Conservation (phyloP, 2,113 vertebrate genomes). For the Hemiprocne comata region DNA sequence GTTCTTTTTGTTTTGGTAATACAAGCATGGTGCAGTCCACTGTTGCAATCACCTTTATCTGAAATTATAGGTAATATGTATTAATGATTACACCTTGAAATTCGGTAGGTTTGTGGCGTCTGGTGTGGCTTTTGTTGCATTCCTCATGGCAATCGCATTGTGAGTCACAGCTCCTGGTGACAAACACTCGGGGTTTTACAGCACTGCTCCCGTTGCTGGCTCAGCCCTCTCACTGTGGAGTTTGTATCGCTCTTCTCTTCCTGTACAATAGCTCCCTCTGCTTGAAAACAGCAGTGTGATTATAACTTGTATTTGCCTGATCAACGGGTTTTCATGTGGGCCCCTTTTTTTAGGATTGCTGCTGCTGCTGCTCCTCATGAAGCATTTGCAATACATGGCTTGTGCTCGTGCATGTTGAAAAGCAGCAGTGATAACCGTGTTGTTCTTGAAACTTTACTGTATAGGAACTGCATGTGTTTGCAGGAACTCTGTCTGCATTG, state of each 20-base stretch:
- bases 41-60: background rate
- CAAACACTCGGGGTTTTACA: slow-evolving; percentile 1
- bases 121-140: background rate
- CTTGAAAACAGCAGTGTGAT: slow-evolving; percentile 72
- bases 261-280: slow-evolving; percentile 81
- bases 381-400: background rate
- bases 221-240: background rate
- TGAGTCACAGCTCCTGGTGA: background rate
- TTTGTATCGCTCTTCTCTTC: slow-evolving; percentile 52
- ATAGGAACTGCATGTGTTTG: accelerated
- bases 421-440: background rate
- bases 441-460: background rate
- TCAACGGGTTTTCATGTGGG: background rate
- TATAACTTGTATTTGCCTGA: background rate
- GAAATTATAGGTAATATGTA: background rate
- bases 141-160: background rate
- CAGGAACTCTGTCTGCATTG: background rate
- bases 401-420: background rate
- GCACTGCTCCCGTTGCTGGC: background rate
- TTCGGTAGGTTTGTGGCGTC: slow-evolving; percentile 35
- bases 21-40: background rate
- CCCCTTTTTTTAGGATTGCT: background rate
- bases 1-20: background rate
- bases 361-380: background rate
- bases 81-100: background rate